Evolutionary conservation across 2,113 vertebrate species (phyloP).

Genomic region (Chaetops frenatus): DNA sequence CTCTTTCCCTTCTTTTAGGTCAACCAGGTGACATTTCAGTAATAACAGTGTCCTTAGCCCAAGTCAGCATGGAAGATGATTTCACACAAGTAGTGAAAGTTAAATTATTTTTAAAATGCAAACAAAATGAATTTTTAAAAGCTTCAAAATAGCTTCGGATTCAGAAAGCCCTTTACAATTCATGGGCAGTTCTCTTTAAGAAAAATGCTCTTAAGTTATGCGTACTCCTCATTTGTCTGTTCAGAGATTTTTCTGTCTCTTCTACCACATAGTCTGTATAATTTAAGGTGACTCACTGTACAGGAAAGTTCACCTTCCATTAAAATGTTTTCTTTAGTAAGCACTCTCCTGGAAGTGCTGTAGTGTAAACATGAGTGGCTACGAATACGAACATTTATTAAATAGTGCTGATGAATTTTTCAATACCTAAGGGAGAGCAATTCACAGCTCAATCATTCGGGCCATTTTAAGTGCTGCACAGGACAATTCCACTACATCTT

Average conservation of each 20-base stretch:
- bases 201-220: constrained; percentile 56
- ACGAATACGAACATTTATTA: constrained; percentile 82
- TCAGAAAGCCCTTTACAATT: constrained; percentile 41
- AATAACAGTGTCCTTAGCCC: not conserved
- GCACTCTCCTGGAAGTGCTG: constrained; percentile 79
- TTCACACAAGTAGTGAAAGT: constrained; percentile 43
- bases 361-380: constrained; percentile 81
- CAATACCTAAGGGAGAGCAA: constrained; percentile 80
- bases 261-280: constrained; percentile 64
- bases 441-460: constrained; percentile 83
- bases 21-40: constrained; percentile 25
- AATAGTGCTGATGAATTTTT: constrained; percentile 84
- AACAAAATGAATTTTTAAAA: constrained; percentile 72
- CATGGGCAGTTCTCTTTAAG: constrained; percentile 41
- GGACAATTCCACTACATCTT: constrained; percentile 84
- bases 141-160: constrained; percentile 56
- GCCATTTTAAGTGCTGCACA: constrained; percentile 80
- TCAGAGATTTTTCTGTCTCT: constrained; percentile 69
- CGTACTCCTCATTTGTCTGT: constrained; percentile 63
- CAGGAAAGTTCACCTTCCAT: constrained; percentile 79
- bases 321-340: constrained; percentile 84
- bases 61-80: not conserved
- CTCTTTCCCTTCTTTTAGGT: not conserved
- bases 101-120: constrained; percentile 69
- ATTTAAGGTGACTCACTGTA: constrained; percentile 78